Conservation (phyloP, 37 sponge, comb jelly and placozoan species). For the Theonella swinhoei region DNA sequence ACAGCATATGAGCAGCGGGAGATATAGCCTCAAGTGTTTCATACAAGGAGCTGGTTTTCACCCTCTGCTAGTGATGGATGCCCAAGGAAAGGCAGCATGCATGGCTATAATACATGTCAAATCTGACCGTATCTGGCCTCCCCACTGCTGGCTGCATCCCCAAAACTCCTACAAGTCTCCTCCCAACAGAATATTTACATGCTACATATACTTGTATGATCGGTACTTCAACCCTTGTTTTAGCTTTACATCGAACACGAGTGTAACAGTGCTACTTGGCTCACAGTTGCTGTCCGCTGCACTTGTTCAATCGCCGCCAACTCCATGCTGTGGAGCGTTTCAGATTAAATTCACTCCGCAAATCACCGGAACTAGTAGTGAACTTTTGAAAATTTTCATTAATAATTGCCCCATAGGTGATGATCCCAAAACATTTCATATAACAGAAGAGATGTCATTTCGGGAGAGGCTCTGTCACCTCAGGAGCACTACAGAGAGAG, state of each 20-base stretch:
- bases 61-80: neutral
- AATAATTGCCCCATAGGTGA: neutral
- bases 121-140: neutral
- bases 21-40: constrained; percentile 5
- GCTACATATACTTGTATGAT: constrained; percentile 14
- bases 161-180: neutral
- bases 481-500: too few relatives aligned
- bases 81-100: neutral
- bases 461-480: neutral
- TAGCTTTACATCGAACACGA: neutral
- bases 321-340: too few relatives aligned
- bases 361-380: neutral
- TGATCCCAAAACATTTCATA: neutral
- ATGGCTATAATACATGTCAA: neutral
- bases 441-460: neutral
- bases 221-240: constrained; percentile 17
- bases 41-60: constrained; percentile 1
- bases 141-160: constrained; percentile 1
- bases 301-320: neutral
- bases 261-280: neutral
- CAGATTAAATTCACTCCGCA: neutral
- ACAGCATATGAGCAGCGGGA: constrained; percentile 9
- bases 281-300: neutral
- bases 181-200: neutral
- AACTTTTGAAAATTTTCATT: too few relatives aligned